phyloP scores from a whole-genome alignment of 2,113 vertebrate species.

The human (Homo sapiens) region DNA sequence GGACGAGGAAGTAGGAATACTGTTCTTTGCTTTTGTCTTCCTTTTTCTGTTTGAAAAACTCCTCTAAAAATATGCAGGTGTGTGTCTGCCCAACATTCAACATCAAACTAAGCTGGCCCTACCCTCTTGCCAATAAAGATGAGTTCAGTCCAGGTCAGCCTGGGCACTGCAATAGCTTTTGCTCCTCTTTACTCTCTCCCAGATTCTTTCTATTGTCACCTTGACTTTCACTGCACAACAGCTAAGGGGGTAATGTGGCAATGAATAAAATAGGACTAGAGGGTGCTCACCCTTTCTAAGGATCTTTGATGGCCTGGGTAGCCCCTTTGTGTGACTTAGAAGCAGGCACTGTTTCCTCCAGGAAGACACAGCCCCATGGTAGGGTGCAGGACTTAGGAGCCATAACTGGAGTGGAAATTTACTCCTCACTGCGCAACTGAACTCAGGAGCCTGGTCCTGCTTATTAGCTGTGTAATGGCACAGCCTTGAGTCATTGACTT shows the following conservation, averaged over 20 bases:
- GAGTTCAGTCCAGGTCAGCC: background rate
- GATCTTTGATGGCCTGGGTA: background rate
- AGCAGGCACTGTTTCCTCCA: background rate
- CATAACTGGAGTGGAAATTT: background rate
- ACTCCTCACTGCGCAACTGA: too few relatives aligned
- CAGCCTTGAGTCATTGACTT: background rate
- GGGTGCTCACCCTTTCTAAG: background rate
- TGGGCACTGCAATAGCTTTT: too few relatives aligned
- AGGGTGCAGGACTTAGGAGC: background rate
- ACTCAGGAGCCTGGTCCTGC: background rate
- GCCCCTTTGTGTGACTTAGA: background rate
- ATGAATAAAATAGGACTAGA: background rate
- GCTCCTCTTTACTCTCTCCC: background rate
- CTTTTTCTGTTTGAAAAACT: background rate
- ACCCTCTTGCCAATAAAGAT: background rate
- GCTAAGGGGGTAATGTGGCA: background rate
- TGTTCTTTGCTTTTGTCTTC: background rate
- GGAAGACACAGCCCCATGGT: background rate
- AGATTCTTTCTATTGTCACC: too few relatives aligned
- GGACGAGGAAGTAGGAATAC: background rate
- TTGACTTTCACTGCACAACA: background rate
- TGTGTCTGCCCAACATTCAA: background rate
- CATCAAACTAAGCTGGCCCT: background rate
- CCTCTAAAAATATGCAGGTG: background rate
- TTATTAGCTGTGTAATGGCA: too few relatives aligned